A percentile compares a stretch with the other conserved stretches of the same genome.
phyloP scores from a whole-genome alignment of 2,888 invertebrate species.

The Oligia strigilis region DNA sequence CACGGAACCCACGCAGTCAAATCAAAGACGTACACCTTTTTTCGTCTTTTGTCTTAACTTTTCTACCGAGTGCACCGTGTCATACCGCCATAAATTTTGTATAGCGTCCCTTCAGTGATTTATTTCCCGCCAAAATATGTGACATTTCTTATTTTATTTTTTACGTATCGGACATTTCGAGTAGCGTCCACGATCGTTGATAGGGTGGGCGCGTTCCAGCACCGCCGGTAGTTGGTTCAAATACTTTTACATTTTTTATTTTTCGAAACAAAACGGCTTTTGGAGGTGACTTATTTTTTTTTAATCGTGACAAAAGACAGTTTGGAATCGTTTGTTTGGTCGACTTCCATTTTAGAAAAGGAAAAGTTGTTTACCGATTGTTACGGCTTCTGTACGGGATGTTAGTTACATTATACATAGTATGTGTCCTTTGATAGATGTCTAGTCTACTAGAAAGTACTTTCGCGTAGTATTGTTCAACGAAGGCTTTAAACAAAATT shows the following conservation, averaged over 20 bases:
- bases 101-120: conserved; percentile 88
- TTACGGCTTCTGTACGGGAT: conserved; percentile 38
- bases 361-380: conserved; percentile 44
- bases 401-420: neutral
- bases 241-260: conserved; percentile 80
- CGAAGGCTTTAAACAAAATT: neutral
- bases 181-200: conserved; percentile 89
- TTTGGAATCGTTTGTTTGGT: conserved; percentile 52
- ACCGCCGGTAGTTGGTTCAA: conserved; percentile 87
- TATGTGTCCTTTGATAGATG: neutral
- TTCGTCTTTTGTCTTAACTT: conserved; percentile 78
- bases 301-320: conserved; percentile 82
- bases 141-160: conserved; percentile 80
- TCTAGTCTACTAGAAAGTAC: neutral
- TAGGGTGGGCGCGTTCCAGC: conserved; percentile 86
- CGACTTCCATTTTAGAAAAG: conserved; percentile 48
- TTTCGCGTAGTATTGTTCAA: neutral
- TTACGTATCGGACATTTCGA: conserved; percentile 86
- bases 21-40: conserved; percentile 63
- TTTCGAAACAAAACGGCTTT: conserved; percentile 80
- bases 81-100: conserved; percentile 88
- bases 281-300: conserved; percentile 78
- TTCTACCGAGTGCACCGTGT: conserved; percentile 81
- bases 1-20: conserved; percentile 60
- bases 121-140: conserved; percentile 90